Conservation (phyloP, 2,797 vertebrate genomes). For the Spinus pinus region DNA sequence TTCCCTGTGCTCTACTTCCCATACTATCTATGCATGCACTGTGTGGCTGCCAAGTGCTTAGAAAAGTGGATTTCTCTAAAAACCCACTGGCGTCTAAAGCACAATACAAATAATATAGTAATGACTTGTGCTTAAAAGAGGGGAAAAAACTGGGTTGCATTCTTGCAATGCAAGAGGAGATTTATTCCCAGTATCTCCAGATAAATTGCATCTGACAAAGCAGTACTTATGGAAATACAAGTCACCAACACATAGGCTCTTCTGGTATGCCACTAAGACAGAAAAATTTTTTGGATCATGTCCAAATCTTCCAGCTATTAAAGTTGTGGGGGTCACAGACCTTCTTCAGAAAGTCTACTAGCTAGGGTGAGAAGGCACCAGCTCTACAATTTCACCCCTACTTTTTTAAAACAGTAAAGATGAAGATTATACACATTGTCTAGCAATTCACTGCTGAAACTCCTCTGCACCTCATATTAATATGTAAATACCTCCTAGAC, state of each 20-base stretch:
- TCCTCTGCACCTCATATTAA: background rate
- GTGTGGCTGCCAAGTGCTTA: background rate
- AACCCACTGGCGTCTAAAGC: background rate
- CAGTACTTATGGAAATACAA: background rate
- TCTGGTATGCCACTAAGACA: slow-evolving; percentile 3
- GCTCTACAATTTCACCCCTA: background rate
- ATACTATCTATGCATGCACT: background rate
- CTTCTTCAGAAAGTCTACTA: background rate
- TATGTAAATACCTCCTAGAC: background rate
- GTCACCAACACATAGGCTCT: background rate
- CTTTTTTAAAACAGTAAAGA: background rate
- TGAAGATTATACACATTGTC: background rate
- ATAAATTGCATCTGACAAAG: slow-evolving; percentile 41
- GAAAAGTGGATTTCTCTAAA: background rate
- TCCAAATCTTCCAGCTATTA: slow-evolving; percentile 4
- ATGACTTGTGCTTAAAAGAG: background rate
- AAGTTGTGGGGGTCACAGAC: background rate
- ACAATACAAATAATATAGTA: background rate
- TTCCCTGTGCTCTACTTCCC: background rate
- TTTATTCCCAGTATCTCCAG: background rate
- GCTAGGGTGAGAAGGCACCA: background rate
- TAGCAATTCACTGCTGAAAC: background rate
- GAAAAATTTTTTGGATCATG: background rate
- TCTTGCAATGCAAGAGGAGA: background rate
- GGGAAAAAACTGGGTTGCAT: background rate